A percentile compares a stretch with the other conserved stretches of the same genome.
These are phyloP conservation scores for Agonopterix alstromeriana DNA, from an alignment of 2,888 invertebrate species.

Conservation along the genomic window DNA sequence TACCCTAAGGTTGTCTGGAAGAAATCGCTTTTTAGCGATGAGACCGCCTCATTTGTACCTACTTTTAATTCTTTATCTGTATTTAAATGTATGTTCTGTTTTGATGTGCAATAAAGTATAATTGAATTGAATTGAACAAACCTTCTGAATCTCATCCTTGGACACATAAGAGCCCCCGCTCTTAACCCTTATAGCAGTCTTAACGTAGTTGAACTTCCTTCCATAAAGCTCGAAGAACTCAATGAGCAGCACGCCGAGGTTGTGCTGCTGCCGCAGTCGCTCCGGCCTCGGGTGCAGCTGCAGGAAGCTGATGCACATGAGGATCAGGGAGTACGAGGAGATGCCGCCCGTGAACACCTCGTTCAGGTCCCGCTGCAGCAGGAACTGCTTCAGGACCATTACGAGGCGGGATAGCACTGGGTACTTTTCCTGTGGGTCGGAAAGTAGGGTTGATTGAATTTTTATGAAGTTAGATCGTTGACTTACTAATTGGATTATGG, in stretches of 20 bases:
- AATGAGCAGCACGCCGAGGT: constrained; percentile 95
- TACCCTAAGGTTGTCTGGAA: too few relatives aligned
- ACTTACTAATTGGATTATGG: too few relatives aligned
- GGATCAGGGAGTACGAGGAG: constrained; percentile 98
- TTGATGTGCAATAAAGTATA: too few relatives aligned
- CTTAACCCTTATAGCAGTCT: constrained; percentile 95
- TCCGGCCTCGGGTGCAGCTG: constrained; percentile 93
- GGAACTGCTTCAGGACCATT: constrained; percentile 98
- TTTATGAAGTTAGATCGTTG: too few relatives aligned
- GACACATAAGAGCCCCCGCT: constrained; percentile 95
- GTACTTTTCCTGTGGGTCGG: constrained; percentile 78
- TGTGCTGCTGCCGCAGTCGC: constrained; percentile 78
- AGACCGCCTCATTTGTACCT: too few relatives aligned
- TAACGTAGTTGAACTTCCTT: constrained; percentile 96
- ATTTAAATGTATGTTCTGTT: too few relatives aligned
- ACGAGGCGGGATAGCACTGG: constrained; percentile 96
- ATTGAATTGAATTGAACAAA: too few relatives aligned
- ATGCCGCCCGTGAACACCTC: constrained; percentile 99
- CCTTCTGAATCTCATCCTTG: constrained; percentile 92
- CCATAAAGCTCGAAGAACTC: constrained; percentile 99
- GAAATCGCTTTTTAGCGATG: too few relatives aligned
- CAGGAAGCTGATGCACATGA: constrained; percentile 98
- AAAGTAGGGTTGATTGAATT: too few relatives aligned
- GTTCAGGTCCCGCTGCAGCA: constrained; percentile 97
- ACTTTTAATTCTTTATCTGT: too few relatives aligned